Conservation (phyloP, 2,113 vertebrate genomes). For the Progne subis region DNA sequence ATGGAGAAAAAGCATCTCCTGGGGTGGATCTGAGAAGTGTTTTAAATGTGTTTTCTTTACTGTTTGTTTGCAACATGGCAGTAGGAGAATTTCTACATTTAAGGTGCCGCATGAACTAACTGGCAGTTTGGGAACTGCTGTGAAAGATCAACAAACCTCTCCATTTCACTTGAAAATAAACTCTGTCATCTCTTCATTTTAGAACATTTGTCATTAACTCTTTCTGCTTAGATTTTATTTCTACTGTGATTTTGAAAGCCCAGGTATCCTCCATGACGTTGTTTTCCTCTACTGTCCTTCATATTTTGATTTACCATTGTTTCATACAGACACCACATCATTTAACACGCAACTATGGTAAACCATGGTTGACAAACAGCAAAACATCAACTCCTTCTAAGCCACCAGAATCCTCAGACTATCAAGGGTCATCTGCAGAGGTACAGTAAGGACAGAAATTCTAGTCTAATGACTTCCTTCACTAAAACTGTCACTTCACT, state of each 20-base stretch:
- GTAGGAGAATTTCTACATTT: neutral
- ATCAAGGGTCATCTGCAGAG: slow-evolving; percentile 92
- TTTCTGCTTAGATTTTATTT: slow-evolving; percentile 52
- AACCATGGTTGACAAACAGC: slow-evolving; percentile 99
- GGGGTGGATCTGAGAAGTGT: neutral
- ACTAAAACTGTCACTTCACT: slow-evolving; percentile 62
- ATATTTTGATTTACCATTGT: slow-evolving; percentile 91
- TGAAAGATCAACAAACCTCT: neutral
- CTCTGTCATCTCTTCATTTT: neutral
- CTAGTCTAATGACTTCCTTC: slow-evolving; percentile 60
- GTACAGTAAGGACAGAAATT: slow-evolving; percentile 85
- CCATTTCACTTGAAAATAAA: neutral
- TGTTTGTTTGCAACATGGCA: neutral
- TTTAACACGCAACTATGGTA: slow-evolving; percentile 99
- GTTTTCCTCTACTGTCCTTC: slow-evolving; percentile 76
- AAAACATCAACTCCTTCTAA: slow-evolving; percentile 96
- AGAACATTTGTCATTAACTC: slow-evolving; percentile 51
- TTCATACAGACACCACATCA: slow-evolving; percentile 96
- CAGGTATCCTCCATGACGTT: slow-evolving; percentile 60
- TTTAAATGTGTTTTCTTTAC: neutral
- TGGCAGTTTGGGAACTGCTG: neutral
- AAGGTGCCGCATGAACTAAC: neutral
- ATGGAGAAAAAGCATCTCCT: neutral
- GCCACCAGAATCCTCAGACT: slow-evolving; percentile 92
- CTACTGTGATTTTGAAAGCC: slow-evolving; percentile 52